Evolutionary conservation across 2,797 vertebrate species (phyloP), one percentile per base, ranked within the genome.

Genomic region (Chloroceryle amazona): DNA sequence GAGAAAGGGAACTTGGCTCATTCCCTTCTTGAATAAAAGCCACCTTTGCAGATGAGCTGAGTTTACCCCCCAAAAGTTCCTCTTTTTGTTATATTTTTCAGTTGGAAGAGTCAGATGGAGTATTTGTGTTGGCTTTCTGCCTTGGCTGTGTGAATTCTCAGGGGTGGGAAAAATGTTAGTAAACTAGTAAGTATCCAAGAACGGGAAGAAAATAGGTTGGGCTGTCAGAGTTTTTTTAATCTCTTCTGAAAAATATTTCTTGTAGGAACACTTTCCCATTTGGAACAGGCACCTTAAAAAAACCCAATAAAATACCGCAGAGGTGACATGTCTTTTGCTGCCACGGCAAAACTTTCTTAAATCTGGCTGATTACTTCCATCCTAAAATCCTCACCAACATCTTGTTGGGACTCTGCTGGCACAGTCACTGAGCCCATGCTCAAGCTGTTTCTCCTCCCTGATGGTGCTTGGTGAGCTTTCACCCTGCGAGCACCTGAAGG

Each of bases 231-330:
- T 42, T 21, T 75, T 90, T 86, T 80, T 73, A 79, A 86, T 73
- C 18, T 93, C 44, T 90, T 83, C n/a, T 90, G 82, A 93, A 95
- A 87, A 83, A 84, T 92, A 70, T 44, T 89, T 89, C 68, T n/a
- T 91, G 35, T 86, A 93, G 47, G 47, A 94, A 46, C 29, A 33
- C 28, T 88, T 94, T 54, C n/a, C 22, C 4, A 2, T 58, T 91
- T 92, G 72, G 68, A 95, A 68, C 46, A 75, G 65, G 68, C 16
- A 3, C 46, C 46, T 84, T 49, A 49, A 22, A 22, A 63, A 28
- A 39, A 39, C 37, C 37, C 37, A 39, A 39, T 16, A 58, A 41
- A 14, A 10, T 9, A 60, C 57, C 51, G 44, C 33, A 81, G 39
- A 74, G 23, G 17, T 54, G 37, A 37, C 28, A 33, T 26, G 16